Evolutionary conservation across 2,113 vertebrate species (phyloP).

Genomic region (Microtus montanus): DNA sequence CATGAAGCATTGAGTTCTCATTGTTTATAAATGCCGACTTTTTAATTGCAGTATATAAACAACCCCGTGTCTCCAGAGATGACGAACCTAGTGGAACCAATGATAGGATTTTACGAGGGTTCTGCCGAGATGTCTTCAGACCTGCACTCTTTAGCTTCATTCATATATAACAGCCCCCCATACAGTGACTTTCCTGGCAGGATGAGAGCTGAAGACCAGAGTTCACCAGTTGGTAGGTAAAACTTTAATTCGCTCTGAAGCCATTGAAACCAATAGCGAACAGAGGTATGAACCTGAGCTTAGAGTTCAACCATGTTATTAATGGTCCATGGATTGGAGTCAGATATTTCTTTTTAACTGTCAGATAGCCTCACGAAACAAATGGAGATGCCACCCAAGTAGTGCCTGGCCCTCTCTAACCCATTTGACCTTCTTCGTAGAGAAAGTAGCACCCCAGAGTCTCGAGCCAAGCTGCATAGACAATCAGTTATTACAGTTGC

Average conservation of each 20-base stretch:
- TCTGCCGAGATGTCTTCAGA: slow-evolving; percentile 86
- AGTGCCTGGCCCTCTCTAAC: slow-evolving; percentile 85
- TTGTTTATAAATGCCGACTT: slow-evolving; percentile 58
- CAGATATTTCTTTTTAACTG: slow-evolving; percentile 80
- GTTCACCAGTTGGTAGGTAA: slow-evolving; percentile 79
- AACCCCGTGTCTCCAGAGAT: slow-evolving; percentile 79
- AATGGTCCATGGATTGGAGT: slow-evolving; percentile 83
- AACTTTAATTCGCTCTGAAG: slow-evolving; percentile 59
- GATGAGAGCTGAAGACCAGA: slow-evolving; percentile 71
- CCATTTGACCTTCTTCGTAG: slow-evolving; percentile 86
- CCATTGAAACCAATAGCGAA: slow-evolving; percentile 67
- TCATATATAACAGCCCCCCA: slow-evolving; percentile 81
- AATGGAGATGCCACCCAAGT: slow-evolving; percentile 89
- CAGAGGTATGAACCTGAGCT: slow-evolving; percentile 79
- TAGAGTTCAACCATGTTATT: slow-evolving; percentile 82
- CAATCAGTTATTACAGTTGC: slow-evolving; percentile 94
- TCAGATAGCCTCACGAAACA: slow-evolving; percentile 81
- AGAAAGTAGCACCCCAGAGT: slow-evolving; percentile 86
- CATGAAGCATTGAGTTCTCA: neutral
- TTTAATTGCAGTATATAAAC: slow-evolving; percentile 84
- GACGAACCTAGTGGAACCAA: slow-evolving; percentile 71
- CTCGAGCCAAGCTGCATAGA: slow-evolving; percentile 88
- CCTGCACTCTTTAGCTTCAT: slow-evolving; percentile 85
- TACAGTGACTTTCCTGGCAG: slow-evolving; percentile 71
- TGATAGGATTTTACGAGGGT: slow-evolving; percentile 86